Evolutionary conservation across 2,888 invertebrate genomes (phyloP).

Genomic region (Mesorhabditis belari): DNA sequence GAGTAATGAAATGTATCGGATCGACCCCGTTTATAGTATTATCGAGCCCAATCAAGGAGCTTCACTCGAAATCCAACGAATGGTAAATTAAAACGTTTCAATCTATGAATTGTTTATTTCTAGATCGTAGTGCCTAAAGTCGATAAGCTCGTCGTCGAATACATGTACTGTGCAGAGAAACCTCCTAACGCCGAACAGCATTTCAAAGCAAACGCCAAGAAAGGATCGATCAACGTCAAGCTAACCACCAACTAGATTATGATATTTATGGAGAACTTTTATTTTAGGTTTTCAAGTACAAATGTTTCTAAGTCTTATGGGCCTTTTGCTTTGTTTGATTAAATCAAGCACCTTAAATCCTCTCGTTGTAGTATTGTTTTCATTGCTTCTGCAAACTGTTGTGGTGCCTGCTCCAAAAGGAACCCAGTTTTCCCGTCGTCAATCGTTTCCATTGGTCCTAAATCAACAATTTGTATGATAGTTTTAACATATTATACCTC

Average conservation of each 20-base stretch:
- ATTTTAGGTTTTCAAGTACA: no score
- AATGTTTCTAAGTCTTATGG: no score
- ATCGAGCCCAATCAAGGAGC: neutral
- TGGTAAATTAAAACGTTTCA: neutral
- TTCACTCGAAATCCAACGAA: neutral
- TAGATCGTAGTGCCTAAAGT: neutral
- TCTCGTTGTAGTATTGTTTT: constrained; percentile 6
- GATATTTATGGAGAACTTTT: no score
- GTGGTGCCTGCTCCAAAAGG: constrained; percentile 42
- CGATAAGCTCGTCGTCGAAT: neutral
- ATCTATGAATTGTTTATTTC: neutral
- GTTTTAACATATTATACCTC: constrained; percentile 59
- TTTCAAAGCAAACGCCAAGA: neutral
- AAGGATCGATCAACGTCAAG: neutral
- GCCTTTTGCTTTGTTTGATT: no score
- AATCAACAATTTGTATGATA: neutral
- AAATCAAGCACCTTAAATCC: constrained; percentile 5
- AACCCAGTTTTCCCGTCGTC: constrained; percentile 56
- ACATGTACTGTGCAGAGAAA: neutral
- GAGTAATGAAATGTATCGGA: neutral
- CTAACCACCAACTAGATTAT: neutral
- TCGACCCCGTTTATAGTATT: neutral
- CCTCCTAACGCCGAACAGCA: neutral
- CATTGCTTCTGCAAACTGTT: constrained; percentile 37
- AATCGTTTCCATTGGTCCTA: constrained; percentile 81